phyloP scores from a whole-genome alignment of 2,113 vertebrate genomes.

The Halcyon senegalensis region DNA sequence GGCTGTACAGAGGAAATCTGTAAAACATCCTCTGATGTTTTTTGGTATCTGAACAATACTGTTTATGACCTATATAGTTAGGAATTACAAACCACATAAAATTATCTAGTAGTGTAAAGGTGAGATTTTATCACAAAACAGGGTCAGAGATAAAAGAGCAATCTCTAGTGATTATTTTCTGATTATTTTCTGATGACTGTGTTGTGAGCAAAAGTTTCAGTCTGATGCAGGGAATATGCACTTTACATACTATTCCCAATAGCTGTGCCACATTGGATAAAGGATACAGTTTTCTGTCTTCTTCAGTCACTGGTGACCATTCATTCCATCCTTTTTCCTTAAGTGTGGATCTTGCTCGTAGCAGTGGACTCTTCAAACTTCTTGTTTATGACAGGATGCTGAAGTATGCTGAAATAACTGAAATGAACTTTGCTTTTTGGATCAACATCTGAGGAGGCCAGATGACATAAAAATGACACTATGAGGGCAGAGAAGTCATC shows the following conservation, averaged over 20 bases:
- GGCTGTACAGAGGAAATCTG: not conserved
- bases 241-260: not conserved
- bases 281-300: not conserved
- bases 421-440: conserved; percentile 15
- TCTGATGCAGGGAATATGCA: not conserved
- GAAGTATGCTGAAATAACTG: not conserved
- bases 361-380: not conserved
- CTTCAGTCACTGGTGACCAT: not conserved
- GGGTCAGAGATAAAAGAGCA: not conserved
- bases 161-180: not conserved
- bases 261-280: not conserved
- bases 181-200: not conserved
- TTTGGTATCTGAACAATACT: not conserved
- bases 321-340: not conserved
- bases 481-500: not conserved
- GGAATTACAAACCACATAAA: not conserved
- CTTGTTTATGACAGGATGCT: not conserved
- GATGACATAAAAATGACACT: conserved; percentile 6
- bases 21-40: no score
- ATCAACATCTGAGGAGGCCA: not conserved
- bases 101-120: not conserved
- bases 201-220: not conserved
- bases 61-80: not conserved
- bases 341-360: not conserved
- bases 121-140: not conserved